Evolutionary conservation across 2,888 invertebrate species (phyloP), one percentile per base, ranked within the genome.

Genomic region (Pycnomerus fuliginosus): DNA sequence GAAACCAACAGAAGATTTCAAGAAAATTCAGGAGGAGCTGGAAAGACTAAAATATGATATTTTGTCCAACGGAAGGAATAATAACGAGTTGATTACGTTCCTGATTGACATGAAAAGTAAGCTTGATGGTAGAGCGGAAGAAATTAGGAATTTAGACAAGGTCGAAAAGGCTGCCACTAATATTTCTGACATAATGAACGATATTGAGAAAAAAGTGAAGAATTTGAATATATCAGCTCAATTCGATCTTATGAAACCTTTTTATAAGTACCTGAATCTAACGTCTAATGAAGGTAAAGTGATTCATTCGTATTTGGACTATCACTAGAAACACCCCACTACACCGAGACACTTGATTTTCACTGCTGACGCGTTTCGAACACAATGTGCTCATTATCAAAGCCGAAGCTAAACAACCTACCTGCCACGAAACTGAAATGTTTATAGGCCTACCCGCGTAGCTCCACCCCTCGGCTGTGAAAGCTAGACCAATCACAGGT

Each of bases 1-100:
- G 24, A 50, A 61, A 31, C 53, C 58, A 10, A 53, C 61, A 15
- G 51, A 52, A 64, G 65, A 55, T 48, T 55, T 62, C n/a, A 54
- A 53, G 15, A 36, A 46, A 3, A 55, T 54, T 8, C 52, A 50
- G 31, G 56, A 56, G 14, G 50, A 57, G 16, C 78, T 82, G 15
- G 70, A 79, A 46, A 71, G 73, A 38, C 67, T 79, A 59, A 69
- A 76, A 68, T 65, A 76, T 50, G 69, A 74, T 58, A 66, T 75
- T 35, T 73, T 74, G 55, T 71, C 76, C 31, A 62, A 55, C 24
- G 65, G 64, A 2, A 60, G 56, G 48, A 50, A 46, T 5, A 64
- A 65, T 43, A 67, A 67, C 40, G 58, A 64, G 15, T 40, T 65
- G 33, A 57, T 55, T n/a, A 50, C 56, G 24, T 45, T 59, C 16